Percentiles rank a stretch among this genome's conserved stretches.
phyloP scores from a whole-genome alignment of 2,797 vertebrate genomes.

The Pyrrhura leucotis region DNA sequence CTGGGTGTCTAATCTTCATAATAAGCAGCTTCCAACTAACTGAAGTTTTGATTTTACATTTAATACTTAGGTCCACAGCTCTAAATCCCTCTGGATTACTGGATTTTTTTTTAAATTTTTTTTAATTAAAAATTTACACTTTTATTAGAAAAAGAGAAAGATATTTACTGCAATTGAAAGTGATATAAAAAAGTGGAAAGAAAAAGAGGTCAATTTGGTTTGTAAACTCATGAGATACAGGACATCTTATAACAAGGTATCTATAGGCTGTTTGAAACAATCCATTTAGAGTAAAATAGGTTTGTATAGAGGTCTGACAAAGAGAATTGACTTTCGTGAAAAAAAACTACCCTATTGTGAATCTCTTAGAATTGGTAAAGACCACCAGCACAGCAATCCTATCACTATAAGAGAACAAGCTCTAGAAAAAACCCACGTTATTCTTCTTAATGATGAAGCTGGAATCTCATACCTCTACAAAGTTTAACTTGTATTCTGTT shows the following conservation, averaged over 20 bases:
- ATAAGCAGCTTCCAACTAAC: conserved; percentile 62
- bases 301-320: conserved; percentile 71
- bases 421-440: background rate
- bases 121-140: conserved; percentile 13
- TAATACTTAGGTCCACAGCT: conserved; percentile 17
- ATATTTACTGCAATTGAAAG: conserved; percentile 7
- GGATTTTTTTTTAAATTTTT: background rate
- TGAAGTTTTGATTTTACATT: conserved; percentile 60
- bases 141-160: background rate
- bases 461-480: background rate
- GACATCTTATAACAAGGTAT: background rate
- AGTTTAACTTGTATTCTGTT: background rate
- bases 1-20: conserved; percentile 67
- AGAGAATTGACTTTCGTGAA: conserved; percentile 29
- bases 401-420: background rate
- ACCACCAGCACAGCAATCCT: conserved; percentile 67
- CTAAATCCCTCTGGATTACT: conserved; percentile 23
- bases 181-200: background rate
- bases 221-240: background rate
- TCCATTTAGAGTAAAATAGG: conserved; percentile 67
- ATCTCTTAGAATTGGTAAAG: conserved; percentile 5
- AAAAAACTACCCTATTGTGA: background rate
- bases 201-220: background rate
- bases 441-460: background rate
- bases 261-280: conserved; percentile 50